A percentile compares a stretch with the other conserved stretches of the same genome.
Evolutionary conservation across 92 coral and sea anemone species (phyloP).

Genomic region (Desmophyllum pertusum): DNA sequence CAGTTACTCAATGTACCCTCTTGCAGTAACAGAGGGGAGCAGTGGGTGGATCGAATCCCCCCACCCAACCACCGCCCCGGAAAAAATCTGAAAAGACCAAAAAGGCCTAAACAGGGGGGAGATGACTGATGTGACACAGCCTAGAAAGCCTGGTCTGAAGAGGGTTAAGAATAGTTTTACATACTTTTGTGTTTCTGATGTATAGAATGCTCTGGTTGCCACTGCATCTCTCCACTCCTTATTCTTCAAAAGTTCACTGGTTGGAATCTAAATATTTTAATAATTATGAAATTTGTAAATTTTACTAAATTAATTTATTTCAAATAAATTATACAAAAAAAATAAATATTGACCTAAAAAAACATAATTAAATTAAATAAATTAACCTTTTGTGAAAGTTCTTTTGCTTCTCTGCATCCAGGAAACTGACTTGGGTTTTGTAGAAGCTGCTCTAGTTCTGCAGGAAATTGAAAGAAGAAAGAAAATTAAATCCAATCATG

Average conservation of each 20-base stretch:
- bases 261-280: slow-evolving; percentile 43
- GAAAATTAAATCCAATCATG: neutral
- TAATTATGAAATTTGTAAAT: neutral
- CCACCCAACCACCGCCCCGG: too few species aligned
- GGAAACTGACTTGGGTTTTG: slow-evolving; percentile 54
- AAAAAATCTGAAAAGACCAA: too few species aligned
- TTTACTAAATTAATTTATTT: neutral
- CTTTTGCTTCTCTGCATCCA: slow-evolving; percentile 37
- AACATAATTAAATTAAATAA: too few species aligned
- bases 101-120: too few species aligned
- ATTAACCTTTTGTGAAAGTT: slow-evolving; percentile 39
- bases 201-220: slow-evolving; percentile 93
- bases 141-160: too few species aligned
- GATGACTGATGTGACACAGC: too few species aligned
- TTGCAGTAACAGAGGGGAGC: too few species aligned
- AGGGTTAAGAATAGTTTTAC: too few species aligned
- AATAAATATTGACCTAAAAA: too few species aligned
- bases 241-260: slow-evolving; percentile 62
- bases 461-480: neutral
- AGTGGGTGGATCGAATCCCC: too few species aligned
- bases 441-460: slow-evolving; percentile 58
- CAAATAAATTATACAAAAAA: too few species aligned
- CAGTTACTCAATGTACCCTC: too few species aligned
- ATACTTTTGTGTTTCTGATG: slow-evolving; percentile 96
- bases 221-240: slow-evolving; percentile 94